Conservation (phyloP, 2,113 vertebrate species). For the Cavia porcellus region DNA sequence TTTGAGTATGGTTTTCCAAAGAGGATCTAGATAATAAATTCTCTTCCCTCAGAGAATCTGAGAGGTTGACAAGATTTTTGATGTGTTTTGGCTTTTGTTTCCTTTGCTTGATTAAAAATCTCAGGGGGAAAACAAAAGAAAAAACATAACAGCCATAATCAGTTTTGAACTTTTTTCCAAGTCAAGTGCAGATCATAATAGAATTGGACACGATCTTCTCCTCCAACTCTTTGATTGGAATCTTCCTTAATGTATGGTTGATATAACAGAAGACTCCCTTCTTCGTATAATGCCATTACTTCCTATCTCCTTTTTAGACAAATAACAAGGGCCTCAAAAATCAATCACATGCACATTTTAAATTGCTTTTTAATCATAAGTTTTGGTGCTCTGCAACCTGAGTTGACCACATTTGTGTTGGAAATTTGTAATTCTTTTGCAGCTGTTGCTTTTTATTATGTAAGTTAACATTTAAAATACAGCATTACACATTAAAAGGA, state of each 20-base stretch:
- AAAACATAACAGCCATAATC: background rate
- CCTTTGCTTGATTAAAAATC: background rate
- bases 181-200: background rate
- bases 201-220: background rate
- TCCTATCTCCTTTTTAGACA: background rate
- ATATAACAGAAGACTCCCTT: background rate
- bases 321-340: background rate
- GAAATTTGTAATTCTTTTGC: background rate
- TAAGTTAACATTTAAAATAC: background rate
- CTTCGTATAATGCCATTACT: background rate
- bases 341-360: background rate
- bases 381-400: background rate
- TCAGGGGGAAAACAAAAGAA: background rate
- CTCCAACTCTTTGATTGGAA: conserved; percentile 4
- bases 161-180: background rate
- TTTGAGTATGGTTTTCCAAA: conserved; percentile 23
- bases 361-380: background rate
- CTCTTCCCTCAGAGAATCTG: conserved; percentile 25
- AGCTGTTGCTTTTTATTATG: background rate
- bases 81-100: background rate
- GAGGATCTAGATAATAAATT: background rate
- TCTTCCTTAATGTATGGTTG: background rate
- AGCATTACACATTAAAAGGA: background rate
- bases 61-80: background rate
- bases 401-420: background rate